Base-by-base conservation (phyloP, 2,113 vertebrate genomes). In the Myiagra hebetior region DNA sequence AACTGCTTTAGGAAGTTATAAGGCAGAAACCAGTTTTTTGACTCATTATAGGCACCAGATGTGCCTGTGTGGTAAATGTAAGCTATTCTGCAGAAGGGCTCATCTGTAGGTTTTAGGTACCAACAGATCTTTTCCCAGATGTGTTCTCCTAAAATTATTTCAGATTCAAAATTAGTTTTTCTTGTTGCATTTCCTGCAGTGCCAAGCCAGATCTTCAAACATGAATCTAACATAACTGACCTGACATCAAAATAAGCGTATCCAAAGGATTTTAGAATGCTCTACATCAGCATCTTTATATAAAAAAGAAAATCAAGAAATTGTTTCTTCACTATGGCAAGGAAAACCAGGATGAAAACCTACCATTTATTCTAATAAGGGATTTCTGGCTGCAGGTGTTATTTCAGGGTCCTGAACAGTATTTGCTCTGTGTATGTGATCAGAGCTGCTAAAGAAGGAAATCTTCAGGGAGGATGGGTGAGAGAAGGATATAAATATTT, bases 301-400 rank as follows among this genome's bases (percentile, higher is more conserved):
- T 28, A 20, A 84, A 81, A 90, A 81, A 84, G 18, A 91, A 89
- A 83, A 96, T 83, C 41, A 95, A 84, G 68, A 91, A 74, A 91
- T 84, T 81, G 39, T 74, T 91, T 92, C 75, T 95, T 56, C 46
- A 55, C 42, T 70, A 10, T 21, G 35, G 33, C 60, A 72, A 78
- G 83, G 72, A 93, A 94, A 91, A 74, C 30, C 52, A 67, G 47
- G 72, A 92, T 93, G 77, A 89, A 94, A 95, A 64, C 83, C 77
- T 62, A 41, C 72, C 44, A 92, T 72, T 95, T 88, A 95, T 96
- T 92, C n/a, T 92, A 92, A 96, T 72, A 75, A 92, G 84, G 31
- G 50, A 74, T 92, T 92, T 91, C 91, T 92, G 80, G 60, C 80
- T 93, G 80, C 65, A 96, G 91, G 56, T 95, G 83, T 95, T 92